Evolutionary conservation across 1,140 invertebrate genomes (phyloP).

Genomic region (Coptotermes formosanus): DNA sequence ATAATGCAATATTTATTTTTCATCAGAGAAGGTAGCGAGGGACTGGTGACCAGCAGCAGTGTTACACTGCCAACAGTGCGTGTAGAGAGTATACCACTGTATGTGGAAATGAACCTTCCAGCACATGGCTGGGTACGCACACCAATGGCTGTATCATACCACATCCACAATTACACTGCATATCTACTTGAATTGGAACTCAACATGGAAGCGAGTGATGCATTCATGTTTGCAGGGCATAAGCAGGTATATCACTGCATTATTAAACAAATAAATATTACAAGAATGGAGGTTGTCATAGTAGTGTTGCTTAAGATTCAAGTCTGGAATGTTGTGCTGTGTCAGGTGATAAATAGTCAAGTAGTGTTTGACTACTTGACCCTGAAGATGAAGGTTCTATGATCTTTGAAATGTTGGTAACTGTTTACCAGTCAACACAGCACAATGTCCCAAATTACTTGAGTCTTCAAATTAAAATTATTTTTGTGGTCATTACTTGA

Average conservation of each 20-base stretch:
- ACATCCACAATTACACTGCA: slow-evolving; percentile 68
- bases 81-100: slow-evolving; percentile 67
- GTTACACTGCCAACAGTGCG: slow-evolving; percentile 57
- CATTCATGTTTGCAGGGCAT: slow-evolving; percentile 88
- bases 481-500: no score
- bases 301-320: no score
- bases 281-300: no score
- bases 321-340: no score
- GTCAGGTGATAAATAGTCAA: no score
- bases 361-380: no score
- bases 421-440: no score
- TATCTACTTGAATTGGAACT: slow-evolving; percentile 71
- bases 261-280: no score
- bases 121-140: slow-evolving; percentile 71
- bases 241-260: slow-evolving; percentile 64
- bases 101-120: slow-evolving; percentile 68
- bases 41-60: slow-evolving; percentile 49
- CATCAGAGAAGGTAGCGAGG: slow-evolving; percentile 21
- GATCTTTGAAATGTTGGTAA: no score
- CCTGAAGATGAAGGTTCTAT: no score
- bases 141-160: slow-evolving; percentile 67
- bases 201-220: slow-evolving; percentile 76
- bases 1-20: background rate
- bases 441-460: no score
- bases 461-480: no score